Conservation (phyloP, 2,888 invertebrate species). For the Sphecodes monilicornis region DNA sequence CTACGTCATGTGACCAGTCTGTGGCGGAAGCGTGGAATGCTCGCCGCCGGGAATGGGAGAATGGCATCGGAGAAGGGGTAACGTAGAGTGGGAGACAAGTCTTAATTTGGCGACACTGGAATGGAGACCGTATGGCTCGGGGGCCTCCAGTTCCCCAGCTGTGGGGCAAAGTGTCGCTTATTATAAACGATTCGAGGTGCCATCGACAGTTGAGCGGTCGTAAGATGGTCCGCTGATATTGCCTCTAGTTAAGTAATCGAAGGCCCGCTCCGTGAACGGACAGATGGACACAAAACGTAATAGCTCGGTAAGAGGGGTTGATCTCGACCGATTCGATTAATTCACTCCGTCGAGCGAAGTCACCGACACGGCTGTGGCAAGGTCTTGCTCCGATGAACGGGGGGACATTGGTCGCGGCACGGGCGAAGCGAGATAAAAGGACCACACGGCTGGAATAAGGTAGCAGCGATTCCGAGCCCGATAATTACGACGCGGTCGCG, state of each 20-base stretch:
- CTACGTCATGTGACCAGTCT: too few relatives aligned
- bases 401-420: background rate
- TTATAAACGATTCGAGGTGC: background rate
- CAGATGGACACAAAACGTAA: background rate
- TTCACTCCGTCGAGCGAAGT: background rate
- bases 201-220: background rate
- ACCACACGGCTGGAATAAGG: slow-evolving; percentile 20
- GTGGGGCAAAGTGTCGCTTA: background rate
- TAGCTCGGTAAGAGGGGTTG: background rate
- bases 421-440: slow-evolving; percentile 19
- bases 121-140: too few relatives aligned
- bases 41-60: too few relatives aligned
- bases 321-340: background rate
- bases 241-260: background rate
- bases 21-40: too few relatives aligned
- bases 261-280: background rate
- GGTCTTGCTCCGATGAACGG: background rate
- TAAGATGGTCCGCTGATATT: background rate
- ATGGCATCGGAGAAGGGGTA: too few relatives aligned
- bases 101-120: too few relatives aligned
- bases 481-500: slow-evolving; percentile 37
- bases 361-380: background rate
- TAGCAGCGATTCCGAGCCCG: slow-evolving; percentile 22
- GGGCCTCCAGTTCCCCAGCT: too few relatives aligned
- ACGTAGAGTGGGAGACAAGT: too few relatives aligned